Evolutionary conservation across 1,140 invertebrate genomes (phyloP).

Genomic region (Belonocnema kinseyi): DNA sequence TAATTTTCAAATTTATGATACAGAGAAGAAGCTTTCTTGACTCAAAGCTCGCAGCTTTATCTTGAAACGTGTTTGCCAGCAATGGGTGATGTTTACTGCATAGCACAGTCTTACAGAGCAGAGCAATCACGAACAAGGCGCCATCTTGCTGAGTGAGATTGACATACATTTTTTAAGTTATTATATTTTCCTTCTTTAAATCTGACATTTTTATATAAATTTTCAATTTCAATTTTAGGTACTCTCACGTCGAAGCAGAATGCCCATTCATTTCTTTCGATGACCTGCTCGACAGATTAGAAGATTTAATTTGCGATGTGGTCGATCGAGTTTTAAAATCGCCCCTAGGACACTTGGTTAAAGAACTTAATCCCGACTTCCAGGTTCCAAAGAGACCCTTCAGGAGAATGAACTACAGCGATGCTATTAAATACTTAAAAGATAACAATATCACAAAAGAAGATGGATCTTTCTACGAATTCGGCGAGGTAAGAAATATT

Average conservation of each 20-base stretch:
- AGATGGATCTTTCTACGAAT: conserved; percentile 97
- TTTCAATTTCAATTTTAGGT: conserved; percentile 76
- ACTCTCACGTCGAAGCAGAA: conserved; percentile 98
- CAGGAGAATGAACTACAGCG: conserved; percentile 93
- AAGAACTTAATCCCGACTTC: conserved; percentile 95
- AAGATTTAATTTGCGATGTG: conserved; percentile 97
- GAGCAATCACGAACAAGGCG: conserved; percentile 97
- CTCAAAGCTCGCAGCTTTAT: conserved; percentile 99
- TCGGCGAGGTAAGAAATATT: conserved; percentile 88
- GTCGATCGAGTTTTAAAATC: conserved; percentile 93
- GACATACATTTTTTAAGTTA: neutral
- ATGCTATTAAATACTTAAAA: conserved; percentile 96
- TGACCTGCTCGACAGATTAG: conserved; percentile 91
- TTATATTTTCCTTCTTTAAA: conserved; percentile 11
- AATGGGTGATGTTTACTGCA: conserved; percentile 97
- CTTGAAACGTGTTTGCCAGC: conserved; percentile 96
- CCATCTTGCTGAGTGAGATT: conserved; percentile 93
- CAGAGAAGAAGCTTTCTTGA: conserved; percentile 94
- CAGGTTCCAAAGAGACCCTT: conserved; percentile 93
- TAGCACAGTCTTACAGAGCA: conserved; percentile 98
- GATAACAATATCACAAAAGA: conserved; percentile 97
- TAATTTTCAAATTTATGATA: conserved; percentile 56
- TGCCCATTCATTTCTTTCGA: conserved; percentile 97
- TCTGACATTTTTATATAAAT: conserved; percentile 26
- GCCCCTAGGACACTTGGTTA: conserved; percentile 86